phyloP scores from a whole-genome alignment of 2,888 invertebrate species.

The Drosophila monieri region DNA sequence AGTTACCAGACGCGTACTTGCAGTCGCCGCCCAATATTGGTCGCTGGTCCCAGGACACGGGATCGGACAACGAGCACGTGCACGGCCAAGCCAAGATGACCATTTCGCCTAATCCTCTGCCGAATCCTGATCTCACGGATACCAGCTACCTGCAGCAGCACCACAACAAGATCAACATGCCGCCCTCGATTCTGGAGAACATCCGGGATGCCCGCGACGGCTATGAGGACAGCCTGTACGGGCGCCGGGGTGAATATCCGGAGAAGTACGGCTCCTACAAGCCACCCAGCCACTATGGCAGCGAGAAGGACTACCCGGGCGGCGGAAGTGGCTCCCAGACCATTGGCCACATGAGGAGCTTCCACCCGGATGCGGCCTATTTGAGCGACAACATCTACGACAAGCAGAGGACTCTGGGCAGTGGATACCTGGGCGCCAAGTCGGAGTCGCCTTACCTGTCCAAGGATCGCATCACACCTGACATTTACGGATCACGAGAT shows the following conservation, averaged over 20 bases:
- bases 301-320: constrained; percentile 82
- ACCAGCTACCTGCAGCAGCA: constrained; percentile 86
- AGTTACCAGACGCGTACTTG: constrained; percentile 87
- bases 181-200: constrained; percentile 86
- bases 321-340: constrained; percentile 80
- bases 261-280: constrained; percentile 83
- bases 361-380: constrained; percentile 82
- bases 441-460: constrained; percentile 83
- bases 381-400: constrained; percentile 83
- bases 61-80: constrained; percentile 88
- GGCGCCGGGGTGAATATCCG: constrained; percentile 80
- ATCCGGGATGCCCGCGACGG: constrained; percentile 86
- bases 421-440: constrained; percentile 80
- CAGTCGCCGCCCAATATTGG: constrained; percentile 85
- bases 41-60: constrained; percentile 92
- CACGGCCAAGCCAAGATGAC: constrained; percentile 85
- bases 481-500: constrained; percentile 83
- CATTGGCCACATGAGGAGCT: constrained; percentile 83
- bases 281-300: constrained; percentile 83
- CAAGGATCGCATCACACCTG: constrained; percentile 83
- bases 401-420: constrained; percentile 80
- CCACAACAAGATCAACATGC: constrained; percentile 84
- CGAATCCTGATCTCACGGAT: constrained; percentile 91
- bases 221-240: constrained; percentile 81
- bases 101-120: constrained; percentile 89